Conservation (phyloP, 2,113 vertebrate genomes). For the Pelusios castaneus region DNA sequence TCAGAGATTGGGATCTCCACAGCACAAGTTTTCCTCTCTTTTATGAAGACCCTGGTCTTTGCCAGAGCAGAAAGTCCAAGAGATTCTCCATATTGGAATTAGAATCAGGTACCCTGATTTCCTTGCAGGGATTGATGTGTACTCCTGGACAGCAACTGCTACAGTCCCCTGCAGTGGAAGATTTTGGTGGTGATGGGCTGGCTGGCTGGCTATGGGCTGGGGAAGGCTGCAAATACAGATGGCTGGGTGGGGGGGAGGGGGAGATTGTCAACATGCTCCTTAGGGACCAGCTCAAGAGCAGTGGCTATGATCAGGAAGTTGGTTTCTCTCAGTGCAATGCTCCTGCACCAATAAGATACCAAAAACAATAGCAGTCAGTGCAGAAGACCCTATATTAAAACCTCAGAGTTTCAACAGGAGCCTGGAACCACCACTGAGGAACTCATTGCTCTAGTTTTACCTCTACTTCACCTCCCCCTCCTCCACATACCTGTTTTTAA, state of each 20-base stretch:
- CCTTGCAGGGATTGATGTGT: neutral
- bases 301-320: neutral
- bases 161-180: neutral
- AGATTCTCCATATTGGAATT: neutral
- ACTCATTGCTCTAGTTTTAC: neutral
- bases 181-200: neutral
- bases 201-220: neutral
- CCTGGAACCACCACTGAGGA: neutral
- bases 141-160: neutral
- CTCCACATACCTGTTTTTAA: neutral
- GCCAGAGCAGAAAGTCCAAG: neutral
- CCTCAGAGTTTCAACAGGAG: neutral
- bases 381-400: neutral
- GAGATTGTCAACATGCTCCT: neutral
- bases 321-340: neutral
- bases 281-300: neutral
- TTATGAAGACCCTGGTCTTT: neutral
- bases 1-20: neutral
- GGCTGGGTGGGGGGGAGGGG: too few relatives aligned
- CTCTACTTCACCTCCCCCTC: neutral
- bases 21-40: neutral
- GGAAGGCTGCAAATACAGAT: neutral
- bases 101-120: neutral
- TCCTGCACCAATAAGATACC: neutral
- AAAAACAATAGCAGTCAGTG: neutral